Conservation (phyloP, 2,113 vertebrate genomes). For the Xerus inauris region DNA sequence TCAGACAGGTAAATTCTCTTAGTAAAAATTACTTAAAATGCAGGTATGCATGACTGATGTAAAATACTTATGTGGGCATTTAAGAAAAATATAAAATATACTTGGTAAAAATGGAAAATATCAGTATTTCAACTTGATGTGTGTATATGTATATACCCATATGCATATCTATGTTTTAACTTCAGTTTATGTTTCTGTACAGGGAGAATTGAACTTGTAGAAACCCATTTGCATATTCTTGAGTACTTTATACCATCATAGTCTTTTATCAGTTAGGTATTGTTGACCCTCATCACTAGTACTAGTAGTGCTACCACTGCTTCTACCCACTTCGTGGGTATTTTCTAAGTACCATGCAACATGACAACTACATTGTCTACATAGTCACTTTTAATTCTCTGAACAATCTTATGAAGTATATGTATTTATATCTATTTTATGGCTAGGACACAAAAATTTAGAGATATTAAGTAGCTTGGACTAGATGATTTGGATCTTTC, state of each 20-base stretch:
- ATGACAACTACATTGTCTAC: background rate
- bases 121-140: slow-evolving; percentile 40
- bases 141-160: background rate
- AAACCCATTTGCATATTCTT: background rate
- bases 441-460: background rate
- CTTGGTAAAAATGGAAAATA: slow-evolving; percentile 38
- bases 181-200: background rate
- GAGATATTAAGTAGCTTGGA: background rate
- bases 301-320: background rate
- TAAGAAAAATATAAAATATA: slow-evolving; percentile 40
- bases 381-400: background rate
- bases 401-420: background rate
- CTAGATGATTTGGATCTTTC: background rate
- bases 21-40: slow-evolving; percentile 55
- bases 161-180: background rate
- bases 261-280: background rate
- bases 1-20: slow-evolving; percentile 7
- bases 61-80: background rate
- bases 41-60: background rate
- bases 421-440: slow-evolving; percentile 10
- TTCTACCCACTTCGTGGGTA: background rate
- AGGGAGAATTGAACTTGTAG: background rate
- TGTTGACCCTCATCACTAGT: background rate
- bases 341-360: background rate
- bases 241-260: background rate